Evolutionary conservation across 2,797 vertebrate species (phyloP), one percentile per base, ranked within the genome.

Genomic region (Clarias pachynema): DNA sequence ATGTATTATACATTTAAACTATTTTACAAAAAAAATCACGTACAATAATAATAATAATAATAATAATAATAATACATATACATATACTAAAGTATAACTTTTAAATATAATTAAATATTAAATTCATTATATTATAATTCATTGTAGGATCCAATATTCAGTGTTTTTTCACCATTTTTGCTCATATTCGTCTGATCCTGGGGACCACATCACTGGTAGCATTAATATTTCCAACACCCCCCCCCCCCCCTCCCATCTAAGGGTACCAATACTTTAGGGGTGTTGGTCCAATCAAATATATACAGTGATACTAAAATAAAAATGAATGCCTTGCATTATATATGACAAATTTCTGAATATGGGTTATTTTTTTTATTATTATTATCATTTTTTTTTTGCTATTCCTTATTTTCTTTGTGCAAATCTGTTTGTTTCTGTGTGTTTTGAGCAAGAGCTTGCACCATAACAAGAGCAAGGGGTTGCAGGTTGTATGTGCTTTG

Each of bases 401-500:
- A 81, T 72, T 87, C 57, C 81, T 26, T 12, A 57, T 78, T 78
- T 78, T 40, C 31, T 62, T 5, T 78, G 20, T 70, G 78, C 73
- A 85, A 65, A 79, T 65, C 44, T 62, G 59, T 16, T 18, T 40
- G 70, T 44, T 62, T 84, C 65, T 75, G 53, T 70, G 20, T 80
- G 53, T 79, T 86, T 77, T 65, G 66, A 57, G 57, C 85, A 40
- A 65, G 79, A 49, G 37, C 22, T 15, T 72, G 85, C 44, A 31
- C 37, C 79, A 70, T 16, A 75, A 65, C 59, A 57, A 74, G 81
- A 75, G 24, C 37, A 69, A 44, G 62, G 63, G 57, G 31, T 53
- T n/a, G 53, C 68, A 85, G 72, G 86, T 87, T 87, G 59, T 85
- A 82, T 85, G 83, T 70, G 73, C 79, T 87, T 83, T 83, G 81